Conservation (phyloP, 2,113 vertebrate genomes). For the Bambusicola thoracicus region DNA sequence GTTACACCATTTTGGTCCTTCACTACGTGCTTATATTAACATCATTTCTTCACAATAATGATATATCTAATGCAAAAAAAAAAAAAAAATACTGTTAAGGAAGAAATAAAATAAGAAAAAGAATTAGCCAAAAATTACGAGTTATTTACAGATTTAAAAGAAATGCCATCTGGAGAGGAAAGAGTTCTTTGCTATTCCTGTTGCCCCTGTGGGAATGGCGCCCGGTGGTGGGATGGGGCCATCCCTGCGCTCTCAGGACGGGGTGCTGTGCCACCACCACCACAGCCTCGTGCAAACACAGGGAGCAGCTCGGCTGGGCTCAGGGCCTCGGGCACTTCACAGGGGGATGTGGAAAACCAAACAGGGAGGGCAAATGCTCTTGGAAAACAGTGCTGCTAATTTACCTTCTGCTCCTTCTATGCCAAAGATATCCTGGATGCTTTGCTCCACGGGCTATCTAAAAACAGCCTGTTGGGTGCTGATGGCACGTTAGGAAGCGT, state of each 20-base stretch:
- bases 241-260: background rate
- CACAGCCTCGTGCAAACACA: background rate
- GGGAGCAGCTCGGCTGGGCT: background rate
- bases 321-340: conserved; percentile 27
- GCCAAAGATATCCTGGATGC: background rate
- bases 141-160: conserved; percentile 85
- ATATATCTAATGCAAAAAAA: conserved; percentile 72
- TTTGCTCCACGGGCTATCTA: fast-evolving
- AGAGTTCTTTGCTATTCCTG: conserved; percentile 64
- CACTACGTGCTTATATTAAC: conserved; percentile 94
- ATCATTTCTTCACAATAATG: conserved; percentile 84
- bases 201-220: conserved; percentile 82
- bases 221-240: conserved; percentile 55
- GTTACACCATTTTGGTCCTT: conserved; percentile 93
- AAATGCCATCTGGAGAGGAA: conserved; percentile 78
- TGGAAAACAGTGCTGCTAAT: background rate
- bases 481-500: background rate
- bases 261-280: background rate
- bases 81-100: conserved; percentile 89
- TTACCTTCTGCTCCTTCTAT: background rate
- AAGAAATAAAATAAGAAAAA: conserved; percentile 83
- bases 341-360: background rate
- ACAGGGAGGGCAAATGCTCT: background rate
- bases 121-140: conserved; percentile 78
- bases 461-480: background rate